Conservation (phyloP, 1,140 invertebrate species). For the Drosophila kanapiae region DNA sequence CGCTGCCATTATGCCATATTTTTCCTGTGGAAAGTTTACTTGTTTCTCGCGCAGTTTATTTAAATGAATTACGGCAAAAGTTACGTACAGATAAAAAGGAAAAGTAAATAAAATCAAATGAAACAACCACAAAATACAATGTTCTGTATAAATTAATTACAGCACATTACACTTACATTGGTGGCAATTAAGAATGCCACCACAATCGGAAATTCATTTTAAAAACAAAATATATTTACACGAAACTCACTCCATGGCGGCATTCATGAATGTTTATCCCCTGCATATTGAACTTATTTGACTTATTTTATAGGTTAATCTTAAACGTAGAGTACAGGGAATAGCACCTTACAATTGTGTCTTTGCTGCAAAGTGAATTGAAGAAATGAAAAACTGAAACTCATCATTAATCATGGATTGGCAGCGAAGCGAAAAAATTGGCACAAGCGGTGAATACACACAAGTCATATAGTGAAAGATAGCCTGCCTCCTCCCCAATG, state of each 20-base stretch:
- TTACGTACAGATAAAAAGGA: constrained; percentile 10
- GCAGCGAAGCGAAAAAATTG: constrained; percentile 37
- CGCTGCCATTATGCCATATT: neutral
- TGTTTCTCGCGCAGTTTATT: neutral
- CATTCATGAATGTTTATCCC: neutral
- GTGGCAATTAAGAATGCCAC: constrained; percentile 26
- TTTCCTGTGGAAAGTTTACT: neutral
- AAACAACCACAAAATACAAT: neutral
- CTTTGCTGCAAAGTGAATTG: neutral
- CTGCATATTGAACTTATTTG: neutral
- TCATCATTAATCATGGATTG: constrained; percentile 47
- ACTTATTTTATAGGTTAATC: neutral
- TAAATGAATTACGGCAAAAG: constrained; percentile 14
- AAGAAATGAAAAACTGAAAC: constrained; percentile 11
- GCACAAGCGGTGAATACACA: constrained; percentile 11
- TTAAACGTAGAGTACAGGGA: neutral
- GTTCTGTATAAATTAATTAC: constrained; percentile 31
- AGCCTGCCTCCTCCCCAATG: neutral
- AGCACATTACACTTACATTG: constrained; percentile 16
- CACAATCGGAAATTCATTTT: constrained; percentile 12
- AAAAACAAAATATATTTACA: neutral
- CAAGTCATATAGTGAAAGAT: constrained; percentile 8
- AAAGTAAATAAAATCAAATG: constrained; percentile 6
- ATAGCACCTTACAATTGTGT: neutral
- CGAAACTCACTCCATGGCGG: neutral